These are phyloP conservation scores for Ursus arctos DNA, from an alignment of 2,113 vertebrate genomes.

Conservation along the genomic window DNA sequence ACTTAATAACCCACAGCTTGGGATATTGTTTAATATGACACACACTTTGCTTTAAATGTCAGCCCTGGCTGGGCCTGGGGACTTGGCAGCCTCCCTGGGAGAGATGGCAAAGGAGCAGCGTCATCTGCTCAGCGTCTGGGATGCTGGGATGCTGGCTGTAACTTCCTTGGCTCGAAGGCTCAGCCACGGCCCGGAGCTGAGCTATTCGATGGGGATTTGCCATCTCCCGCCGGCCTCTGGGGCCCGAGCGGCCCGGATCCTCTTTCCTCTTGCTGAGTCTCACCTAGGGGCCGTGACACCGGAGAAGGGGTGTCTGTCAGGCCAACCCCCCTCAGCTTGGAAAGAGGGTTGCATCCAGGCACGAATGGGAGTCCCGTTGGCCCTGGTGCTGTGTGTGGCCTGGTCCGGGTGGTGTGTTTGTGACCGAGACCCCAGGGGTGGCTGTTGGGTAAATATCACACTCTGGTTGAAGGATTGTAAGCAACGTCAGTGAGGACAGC, in stretches of 20 bases:
- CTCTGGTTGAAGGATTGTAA: constrained; percentile 81
- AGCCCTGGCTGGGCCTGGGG: constrained; percentile 88
- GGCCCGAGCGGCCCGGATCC: constrained; percentile 58
- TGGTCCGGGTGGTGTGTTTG: constrained; percentile 78
- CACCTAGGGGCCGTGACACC: rapidly evolving
- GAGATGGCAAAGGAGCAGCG: constrained; percentile 90
- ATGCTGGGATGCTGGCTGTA: constrained; percentile 88
- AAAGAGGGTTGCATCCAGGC: constrained; percentile 67
- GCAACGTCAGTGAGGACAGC: not conserved
- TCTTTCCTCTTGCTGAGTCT: too few species aligned
- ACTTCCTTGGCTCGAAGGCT: constrained; percentile 56
- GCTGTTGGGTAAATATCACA: constrained; percentile 88
- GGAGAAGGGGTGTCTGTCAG: not conserved
- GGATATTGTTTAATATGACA: constrained; percentile 94
- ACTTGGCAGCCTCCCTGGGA: constrained; percentile 91
- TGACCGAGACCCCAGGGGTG: constrained; percentile 74
- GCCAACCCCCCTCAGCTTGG: constrained; percentile 60
- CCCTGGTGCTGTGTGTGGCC: constrained; percentile 62
- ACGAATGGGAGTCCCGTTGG: not conserved
- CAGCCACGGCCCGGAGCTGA: constrained; percentile 72
- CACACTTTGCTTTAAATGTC: constrained; percentile 94
- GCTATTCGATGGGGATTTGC: constrained; percentile 86
- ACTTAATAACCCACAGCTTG: constrained; percentile 98
- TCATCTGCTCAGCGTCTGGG: constrained; percentile 92
- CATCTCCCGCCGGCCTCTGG: constrained; percentile 75